Conservation (phyloP, 2,113 vertebrate species). For the Campylorhamphus procurvoides region DNA sequence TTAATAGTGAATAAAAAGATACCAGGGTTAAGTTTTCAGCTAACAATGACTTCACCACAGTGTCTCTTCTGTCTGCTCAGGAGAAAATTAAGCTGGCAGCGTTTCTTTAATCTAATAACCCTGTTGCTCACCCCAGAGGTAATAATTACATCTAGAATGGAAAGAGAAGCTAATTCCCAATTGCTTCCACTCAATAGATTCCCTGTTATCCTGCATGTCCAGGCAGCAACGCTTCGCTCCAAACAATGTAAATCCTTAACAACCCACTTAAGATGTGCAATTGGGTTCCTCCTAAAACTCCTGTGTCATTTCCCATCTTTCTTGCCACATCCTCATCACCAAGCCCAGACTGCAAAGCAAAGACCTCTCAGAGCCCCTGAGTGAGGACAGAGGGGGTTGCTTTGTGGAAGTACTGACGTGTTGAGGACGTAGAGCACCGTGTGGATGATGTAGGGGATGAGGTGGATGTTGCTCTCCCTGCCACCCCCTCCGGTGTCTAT, state of each 20-base stretch:
- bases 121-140: slow-evolving; percentile 20
- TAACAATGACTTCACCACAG: neutral
- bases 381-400: neutral
- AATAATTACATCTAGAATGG: slow-evolving; percentile 27
- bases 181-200: neutral
- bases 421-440: slow-evolving; percentile 99
- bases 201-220: neutral
- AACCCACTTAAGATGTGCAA: neutral
- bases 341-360: neutral
- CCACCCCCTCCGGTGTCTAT: slow-evolving; percentile 94
- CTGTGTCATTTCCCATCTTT: neutral
- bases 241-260: neutral
- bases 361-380: neutral
- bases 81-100: slow-evolving; percentile 11
- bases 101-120: slow-evolving; percentile 31
- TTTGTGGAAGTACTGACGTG: slow-evolving; percentile 81
- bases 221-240: neutral
- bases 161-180: slow-evolving; percentile 3
- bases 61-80: neutral
- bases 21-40: neutral
- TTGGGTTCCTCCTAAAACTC: neutral
- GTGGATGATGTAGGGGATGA: slow-evolving; percentile 98
- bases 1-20: neutral
- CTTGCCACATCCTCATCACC: neutral
- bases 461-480: slow-evolving; percentile 98